Base-by-base conservation (phyloP, 2,113 vertebrate species). In the Scytalopus superciliaris region DNA sequence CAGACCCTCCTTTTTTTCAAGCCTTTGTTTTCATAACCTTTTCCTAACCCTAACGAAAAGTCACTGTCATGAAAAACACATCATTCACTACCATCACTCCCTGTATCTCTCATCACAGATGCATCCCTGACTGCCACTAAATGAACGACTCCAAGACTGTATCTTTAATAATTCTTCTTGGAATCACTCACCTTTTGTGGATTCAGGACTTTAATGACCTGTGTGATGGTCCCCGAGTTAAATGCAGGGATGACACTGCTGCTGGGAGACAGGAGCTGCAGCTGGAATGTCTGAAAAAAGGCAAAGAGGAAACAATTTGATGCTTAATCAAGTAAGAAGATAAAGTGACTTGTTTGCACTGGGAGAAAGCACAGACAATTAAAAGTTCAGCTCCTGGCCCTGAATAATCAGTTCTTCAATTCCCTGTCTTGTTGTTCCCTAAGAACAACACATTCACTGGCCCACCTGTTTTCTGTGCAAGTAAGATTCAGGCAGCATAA, bases 161-260 rank as follows among this genome's bases (percentile, higher is more conserved):
- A 73, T n/a, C 50, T 82, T 79, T 55, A 73, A 30, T 27, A 69
- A 24, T 53, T 82, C 39, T 55, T 94, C 66, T 76, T 14, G 9
- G 28, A 83, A 67, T 84, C 60, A 91, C 98, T 98, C 95, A 99
- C 99, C 98, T 99, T 99, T 98, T 99, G 99, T 97, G 99, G 99
- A 97, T 99, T 99, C 96, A 99, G 98, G 86, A 99, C 99, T 98
- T 99, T 99, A 97, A 99, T 99, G 98, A 99, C 98, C 98, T 99
- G 99, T 83, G 99, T 99, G 97, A 99, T 98, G 74, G 98, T 99
- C 97, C 99, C 99, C 66, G 99, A 99, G 97, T 99, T 99, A 97
- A 99, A 99, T 78, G 99, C 99, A 97, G 99, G 99, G 97, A 99
- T 98, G 93, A 99, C 94, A 93, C 99, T 99, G 98, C 99, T 99